These are phyloP conservation scores for Botia kubotai DNA, from an alignment of 2,797 vertebrate species.

Conservation along the genomic window DNA sequence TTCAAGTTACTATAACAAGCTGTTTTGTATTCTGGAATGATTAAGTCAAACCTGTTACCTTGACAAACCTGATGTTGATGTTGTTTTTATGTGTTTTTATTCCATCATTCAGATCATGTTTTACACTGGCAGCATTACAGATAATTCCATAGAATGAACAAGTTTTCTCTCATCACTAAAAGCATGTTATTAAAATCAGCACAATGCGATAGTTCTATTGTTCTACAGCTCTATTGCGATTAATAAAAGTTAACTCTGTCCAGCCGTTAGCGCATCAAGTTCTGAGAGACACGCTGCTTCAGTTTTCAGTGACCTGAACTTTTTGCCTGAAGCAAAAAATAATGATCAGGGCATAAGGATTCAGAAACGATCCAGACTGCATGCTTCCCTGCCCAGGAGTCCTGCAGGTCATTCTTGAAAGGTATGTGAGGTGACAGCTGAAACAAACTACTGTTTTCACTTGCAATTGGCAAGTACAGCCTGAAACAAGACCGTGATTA, in stretches of 20 bases:
- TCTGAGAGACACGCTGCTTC: neutral
- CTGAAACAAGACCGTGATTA: constrained; percentile 33
- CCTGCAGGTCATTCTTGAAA: constrained; percentile 12
- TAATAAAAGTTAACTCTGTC: neutral
- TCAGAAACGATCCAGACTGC: constrained; percentile 6
- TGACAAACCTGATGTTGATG: too few species aligned
- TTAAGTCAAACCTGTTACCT: too few species aligned
- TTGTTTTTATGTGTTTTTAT: too few species aligned
- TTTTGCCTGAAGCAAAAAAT: neutral
- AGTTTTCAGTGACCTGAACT: neutral
- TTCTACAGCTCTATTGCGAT: neutral
- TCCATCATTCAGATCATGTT: neutral
- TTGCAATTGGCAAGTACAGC: neutral
- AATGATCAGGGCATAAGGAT: neutral
- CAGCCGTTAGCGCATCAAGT: neutral
- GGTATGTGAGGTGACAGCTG: neutral
- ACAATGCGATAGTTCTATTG: neutral
- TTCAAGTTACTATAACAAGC: too few species aligned
- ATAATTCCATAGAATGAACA: constrained; percentile 24
- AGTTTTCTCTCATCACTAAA: constrained; percentile 8
- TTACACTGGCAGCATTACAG: neutral
- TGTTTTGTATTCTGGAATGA: too few species aligned
- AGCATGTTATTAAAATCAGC: constrained; percentile 14
- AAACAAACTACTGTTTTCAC: constrained; percentile 14
- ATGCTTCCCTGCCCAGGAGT: constrained; percentile 6